Conservation (phyloP, 2,888 invertebrate species). For the Caenorhabditis sp. region DNA sequence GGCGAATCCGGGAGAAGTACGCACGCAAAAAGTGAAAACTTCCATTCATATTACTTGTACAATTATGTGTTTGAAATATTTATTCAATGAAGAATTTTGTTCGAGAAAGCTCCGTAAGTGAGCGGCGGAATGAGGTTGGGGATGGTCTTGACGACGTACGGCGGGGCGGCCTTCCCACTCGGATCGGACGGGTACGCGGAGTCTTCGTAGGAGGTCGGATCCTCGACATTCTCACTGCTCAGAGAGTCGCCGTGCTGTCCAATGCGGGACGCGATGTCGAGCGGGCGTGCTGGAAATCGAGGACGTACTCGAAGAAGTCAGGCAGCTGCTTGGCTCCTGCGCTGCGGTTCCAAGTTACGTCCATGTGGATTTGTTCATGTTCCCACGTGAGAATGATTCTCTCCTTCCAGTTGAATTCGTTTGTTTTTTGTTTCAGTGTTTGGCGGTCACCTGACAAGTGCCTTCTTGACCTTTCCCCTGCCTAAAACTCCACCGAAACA, state of each 20-base stretch:
- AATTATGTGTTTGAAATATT: neutral
- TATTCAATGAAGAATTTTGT: slow-evolving; percentile 21
- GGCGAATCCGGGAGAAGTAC: slow-evolving; percentile 52
- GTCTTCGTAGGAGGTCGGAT: slow-evolving; percentile 52
- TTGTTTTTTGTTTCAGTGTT: neutral
- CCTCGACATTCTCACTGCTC: slow-evolving; percentile 20
- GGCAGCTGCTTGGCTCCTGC: slow-evolving; percentile 45
- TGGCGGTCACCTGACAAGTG: slow-evolving; percentile 21
- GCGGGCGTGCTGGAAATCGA: slow-evolving; percentile 33
- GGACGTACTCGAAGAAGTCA: slow-evolving; percentile 26
- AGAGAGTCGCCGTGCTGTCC: slow-evolving; percentile 38
- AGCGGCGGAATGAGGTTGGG: slow-evolving; percentile 49
- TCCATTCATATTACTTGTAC: neutral
- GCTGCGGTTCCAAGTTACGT: slow-evolving; percentile 49
- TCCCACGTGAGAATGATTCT: too few species aligned
- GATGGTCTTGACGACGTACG: slow-evolving; percentile 39
- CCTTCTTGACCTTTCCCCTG: slow-evolving; percentile 35
- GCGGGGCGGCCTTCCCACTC: slow-evolving; percentile 41
- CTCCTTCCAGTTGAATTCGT: neutral
- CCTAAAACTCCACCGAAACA: slow-evolving; percentile 9
- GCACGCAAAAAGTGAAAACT: slow-evolving; percentile 17
- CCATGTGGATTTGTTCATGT: too few species aligned
- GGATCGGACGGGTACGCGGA: slow-evolving; percentile 20
- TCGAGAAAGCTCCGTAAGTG: slow-evolving; percentile 30
- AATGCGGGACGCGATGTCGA: slow-evolving; percentile 39